Conservation (phyloP, 2,113 vertebrate genomes). For the Lepus americanus region DNA sequence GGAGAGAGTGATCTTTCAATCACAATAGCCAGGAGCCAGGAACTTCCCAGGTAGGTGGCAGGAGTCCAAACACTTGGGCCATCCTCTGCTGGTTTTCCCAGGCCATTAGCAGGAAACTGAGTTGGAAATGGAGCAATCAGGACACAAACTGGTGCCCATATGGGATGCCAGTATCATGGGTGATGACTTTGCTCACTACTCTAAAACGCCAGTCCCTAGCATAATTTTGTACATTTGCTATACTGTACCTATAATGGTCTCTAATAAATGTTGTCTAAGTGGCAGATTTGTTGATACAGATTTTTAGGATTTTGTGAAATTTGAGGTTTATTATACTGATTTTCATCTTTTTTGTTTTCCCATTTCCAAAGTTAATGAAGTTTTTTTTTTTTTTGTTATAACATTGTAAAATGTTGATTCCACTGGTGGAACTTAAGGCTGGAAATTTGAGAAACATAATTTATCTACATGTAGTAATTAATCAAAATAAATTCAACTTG, state of each 20-base stretch:
- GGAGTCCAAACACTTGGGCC: no score
- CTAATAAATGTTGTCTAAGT: neutral
- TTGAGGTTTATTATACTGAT: neutral
- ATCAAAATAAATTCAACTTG: slow-evolving; percentile 17
- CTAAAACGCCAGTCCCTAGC: no score
- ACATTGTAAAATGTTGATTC: neutral
- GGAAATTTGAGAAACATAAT: slow-evolving; percentile 22
- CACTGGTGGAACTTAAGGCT: neutral
- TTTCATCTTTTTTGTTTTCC: slow-evolving; percentile 9
- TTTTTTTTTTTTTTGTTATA: neutral
- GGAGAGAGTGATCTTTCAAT: no score
- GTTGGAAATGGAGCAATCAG: no score
- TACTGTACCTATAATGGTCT: neutral
- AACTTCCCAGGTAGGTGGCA: no score
- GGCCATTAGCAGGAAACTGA: no score
- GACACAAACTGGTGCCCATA: no score
- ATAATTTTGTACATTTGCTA: neutral
- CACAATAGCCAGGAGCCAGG: no score
- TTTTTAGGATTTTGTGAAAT: slow-evolving; percentile 6
- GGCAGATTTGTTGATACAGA: neutral
- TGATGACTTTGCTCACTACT: no score
- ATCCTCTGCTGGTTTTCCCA: no score
- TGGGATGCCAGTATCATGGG: no score
- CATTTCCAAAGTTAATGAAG: neutral
- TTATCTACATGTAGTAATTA: neutral